Percentiles rank a stretch among this genome's conserved stretches.
These are phyloP conservation scores for Osmoderma eremita DNA, from an alignment of 2,888 invertebrate genomes.

Conservation along the genomic window DNA sequence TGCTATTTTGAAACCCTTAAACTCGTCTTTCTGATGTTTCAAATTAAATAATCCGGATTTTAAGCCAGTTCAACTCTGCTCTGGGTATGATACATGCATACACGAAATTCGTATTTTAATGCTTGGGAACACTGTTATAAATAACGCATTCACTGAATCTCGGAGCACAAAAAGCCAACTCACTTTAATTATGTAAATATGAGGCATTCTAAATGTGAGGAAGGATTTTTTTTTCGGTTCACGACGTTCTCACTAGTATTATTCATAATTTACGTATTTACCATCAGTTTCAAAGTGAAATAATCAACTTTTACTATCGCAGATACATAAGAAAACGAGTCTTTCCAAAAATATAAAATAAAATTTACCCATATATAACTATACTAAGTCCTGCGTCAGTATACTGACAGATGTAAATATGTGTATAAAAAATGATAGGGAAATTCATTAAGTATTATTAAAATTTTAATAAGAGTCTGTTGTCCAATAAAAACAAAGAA, in stretches of 20 bases:
- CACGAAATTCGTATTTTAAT: no score
- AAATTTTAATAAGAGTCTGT: constrained; percentile 30
- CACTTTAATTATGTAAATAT: constrained; percentile 5
- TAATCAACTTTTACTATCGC: constrained; percentile 29
- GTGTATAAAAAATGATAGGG: constrained; percentile 31
- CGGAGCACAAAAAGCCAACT: constrained; percentile 14
- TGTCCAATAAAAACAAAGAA: constrained; percentile 23
- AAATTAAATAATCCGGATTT: no score
- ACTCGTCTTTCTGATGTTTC: no score
- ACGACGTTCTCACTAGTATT: constrained; percentile 29
- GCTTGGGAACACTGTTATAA: constrained; percentile 14
- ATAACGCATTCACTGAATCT: constrained; percentile 28
- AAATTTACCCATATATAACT: constrained; percentile 12
- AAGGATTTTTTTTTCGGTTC: constrained; percentile 6
- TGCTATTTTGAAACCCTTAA: constrained; percentile 11
- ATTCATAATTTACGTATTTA: constrained; percentile 27
- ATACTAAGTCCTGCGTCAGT: constrained; percentile 24
- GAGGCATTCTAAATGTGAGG: constrained; percentile 5
- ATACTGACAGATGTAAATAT: constrained; percentile 30
- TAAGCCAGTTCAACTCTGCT: no score
- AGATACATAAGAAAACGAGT: background rate
- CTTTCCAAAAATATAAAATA: constrained; percentile 24
- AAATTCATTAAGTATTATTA: constrained; percentile 19
- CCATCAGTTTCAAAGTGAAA: constrained; percentile 23
- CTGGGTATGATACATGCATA: no score